phyloP scores from a whole-genome alignment of 2,888 invertebrate species.

The Orgyia antiqua region DNA sequence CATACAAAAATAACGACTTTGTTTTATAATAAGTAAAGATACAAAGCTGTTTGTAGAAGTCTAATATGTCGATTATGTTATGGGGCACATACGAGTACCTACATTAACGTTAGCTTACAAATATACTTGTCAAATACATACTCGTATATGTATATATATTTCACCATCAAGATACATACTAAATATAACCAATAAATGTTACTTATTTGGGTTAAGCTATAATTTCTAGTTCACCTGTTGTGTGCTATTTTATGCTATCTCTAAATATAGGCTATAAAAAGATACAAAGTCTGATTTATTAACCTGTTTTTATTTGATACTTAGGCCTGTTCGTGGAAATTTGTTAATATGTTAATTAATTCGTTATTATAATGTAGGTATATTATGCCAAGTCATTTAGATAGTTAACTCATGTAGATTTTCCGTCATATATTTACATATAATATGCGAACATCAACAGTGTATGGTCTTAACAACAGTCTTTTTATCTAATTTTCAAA shows the following conservation, averaged over 20 bases:
- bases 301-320: slow-evolving; percentile 17
- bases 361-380: slow-evolving; percentile 13
- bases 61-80: too few relatives aligned
- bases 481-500: background rate
- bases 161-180: too few relatives aligned
- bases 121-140: too few relatives aligned
- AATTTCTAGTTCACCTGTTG: slow-evolving; percentile 19
- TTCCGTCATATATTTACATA: slow-evolving; percentile 9
- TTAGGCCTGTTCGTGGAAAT: slow-evolving; percentile 16
- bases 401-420: slow-evolving; percentile 10
- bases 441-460: slow-evolving; percentile 1
- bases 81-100: too few relatives aligned
- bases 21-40: too few relatives aligned
- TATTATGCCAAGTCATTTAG: slow-evolving; percentile 13
- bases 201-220: too few relatives aligned
- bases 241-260: slow-evolving; percentile 14
- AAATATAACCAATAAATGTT: too few relatives aligned
- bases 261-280: slow-evolving; percentile 12
- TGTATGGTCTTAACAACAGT: too few relatives aligned
- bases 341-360: slow-evolving; percentile 16
- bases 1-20: too few relatives aligned
- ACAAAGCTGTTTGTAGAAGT: too few relatives aligned
- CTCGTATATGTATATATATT: too few relatives aligned
- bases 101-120: too few relatives aligned
- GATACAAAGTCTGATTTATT: slow-evolving; percentile 11